Evolutionary conservation across 1,140 invertebrate genomes (phyloP), one percentile per base, ranked within the genome.

Genomic region (Stegodyphus mimosarum): DNA sequence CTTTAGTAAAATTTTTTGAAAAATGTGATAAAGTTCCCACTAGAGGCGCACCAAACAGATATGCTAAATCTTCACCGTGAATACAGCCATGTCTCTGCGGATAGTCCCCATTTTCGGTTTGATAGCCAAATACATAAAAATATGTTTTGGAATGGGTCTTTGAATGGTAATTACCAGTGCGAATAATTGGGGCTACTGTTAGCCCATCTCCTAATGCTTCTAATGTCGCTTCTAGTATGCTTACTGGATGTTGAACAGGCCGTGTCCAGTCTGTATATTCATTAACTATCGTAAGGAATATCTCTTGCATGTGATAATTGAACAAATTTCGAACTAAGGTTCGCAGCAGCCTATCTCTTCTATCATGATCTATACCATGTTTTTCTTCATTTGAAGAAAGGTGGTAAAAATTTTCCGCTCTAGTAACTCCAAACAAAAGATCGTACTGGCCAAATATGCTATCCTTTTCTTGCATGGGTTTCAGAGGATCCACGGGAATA

Each of bases 51-150:
- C 97, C 97, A 86, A 98, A 94, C 55, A 98, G 92, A 89, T 97
- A 98, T 0, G 96, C 94, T 88, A 99, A 89, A 89, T 98, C 97
- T 90, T 98, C 96, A 0, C 97, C 97, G 88, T 95, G 93, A 11
- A 97, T 93, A 84, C 95, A 95, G 1, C 95, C 95, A 69, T 95
- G 89, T 33, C 94, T 91, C 93, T 94, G 91, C 15, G 88, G 89
- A 91, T 95, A 97, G 90, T 97, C 95, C 33, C 96, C 95, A 87
- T 94, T 95, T 89, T 96, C 96, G 0, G 96, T 96, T 95, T 96
- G 90, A 97, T 97, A 91, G 98, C 96, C 95, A 90, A 97, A 98
- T n/a, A 98, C 95, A 90, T 97, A 98, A 70, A 98, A 92, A 90
- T 95, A 98, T 51, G 96, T 97, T 64, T 88, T 89, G 0, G 75